These are phyloP conservation scores for Cololabis saira DNA, from an alignment of 2,113 vertebrate species.

Conservation along the genomic window DNA sequence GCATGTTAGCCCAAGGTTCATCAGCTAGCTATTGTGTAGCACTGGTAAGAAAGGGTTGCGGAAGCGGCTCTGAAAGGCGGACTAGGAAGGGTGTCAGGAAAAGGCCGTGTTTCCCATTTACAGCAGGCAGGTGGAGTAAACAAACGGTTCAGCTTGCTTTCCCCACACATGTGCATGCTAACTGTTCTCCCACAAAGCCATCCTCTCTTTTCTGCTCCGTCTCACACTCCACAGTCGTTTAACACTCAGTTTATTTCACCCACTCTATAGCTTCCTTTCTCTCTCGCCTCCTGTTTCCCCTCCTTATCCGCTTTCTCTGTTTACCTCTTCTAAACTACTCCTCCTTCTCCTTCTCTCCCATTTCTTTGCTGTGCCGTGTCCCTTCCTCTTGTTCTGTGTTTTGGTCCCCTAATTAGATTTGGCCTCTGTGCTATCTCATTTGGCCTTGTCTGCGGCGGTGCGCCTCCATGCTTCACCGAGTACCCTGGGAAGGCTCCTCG, in stretches of 20 bases:
- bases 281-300: conserved; percentile 21
- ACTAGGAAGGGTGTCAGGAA: conserved; percentile 11
- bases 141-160: conserved; percentile 58
- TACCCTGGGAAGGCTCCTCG: conserved; percentile 58
- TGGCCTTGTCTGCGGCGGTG: conserved; percentile 47
- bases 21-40: conserved; percentile 66
- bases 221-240: conserved; percentile 57
- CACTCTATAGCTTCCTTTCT: conserved; percentile 43
- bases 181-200: conserved; percentile 24
- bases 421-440: conserved; percentile 69
- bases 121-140: conserved; percentile 50
- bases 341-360: conserved; percentile 10
- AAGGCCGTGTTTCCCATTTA: conserved; percentile 62
- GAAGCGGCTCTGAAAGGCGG: conserved; percentile 46
- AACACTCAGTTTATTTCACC: conserved; percentile 54
- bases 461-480: conserved; percentile 31
- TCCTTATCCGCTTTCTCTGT: conserved; percentile 20
- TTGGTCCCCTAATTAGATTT: conserved; percentile 73
- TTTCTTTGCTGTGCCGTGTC: conserved; percentile 27
- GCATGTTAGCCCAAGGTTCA: conserved; percentile 73
- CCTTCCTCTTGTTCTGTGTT: conserved; percentile 50
- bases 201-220: conserved; percentile 39
- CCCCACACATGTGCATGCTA: conserved; percentile 32
- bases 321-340: conserved; percentile 40
- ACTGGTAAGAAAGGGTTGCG: conserved; percentile 42